Evolutionary conservation across 2,888 invertebrate species (phyloP), one percentile per base, ranked within the genome.

Genomic region (Drosophila gaucha): DNA sequence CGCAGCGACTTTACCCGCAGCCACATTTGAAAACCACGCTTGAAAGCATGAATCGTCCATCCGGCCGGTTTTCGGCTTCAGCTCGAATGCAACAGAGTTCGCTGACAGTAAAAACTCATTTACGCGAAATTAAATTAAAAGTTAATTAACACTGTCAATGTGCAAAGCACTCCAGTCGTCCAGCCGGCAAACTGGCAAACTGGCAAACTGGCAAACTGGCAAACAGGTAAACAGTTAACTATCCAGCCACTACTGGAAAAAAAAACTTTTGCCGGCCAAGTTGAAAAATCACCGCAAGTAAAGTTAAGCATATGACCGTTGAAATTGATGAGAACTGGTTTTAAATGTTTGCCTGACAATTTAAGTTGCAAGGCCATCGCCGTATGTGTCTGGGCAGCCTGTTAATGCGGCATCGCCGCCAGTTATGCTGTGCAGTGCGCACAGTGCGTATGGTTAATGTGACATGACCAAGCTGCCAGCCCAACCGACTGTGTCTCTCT

Each of bases 51-150:
- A 60, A 63, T 62, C 36, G 35, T 44, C 26, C 57, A 46, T 50
- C 49, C 73, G 33, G 30, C 50, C 49, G 43, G 49, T 41, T 54
- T 71, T 57, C n/a, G 28, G 57, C 60, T 55, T 65, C 72, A 67
- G 78, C 70, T 74, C 72, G 62, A 67, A 67, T 80, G 78, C 82
- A 80, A 50, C 83, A 49, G 63, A 80, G 87, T 74, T 70, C 85
- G 89, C 79, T 87, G 89, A 89, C 89, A 89, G 89, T 88, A 78
- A 86, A 84, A 89, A 89, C 88, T 89, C 86, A 89, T 89, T 88
- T 88, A 80, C 89, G 88, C 76, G 86, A 89, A 86, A 88, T 88
- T 88, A 88, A 88, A 88, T 85, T 88, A 88, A 86, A 88, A 88
- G 88, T 89, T 83, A 86, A 89, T 89, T 89, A 86, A 88, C 88